Base-by-base conservation (phyloP, 2,113 vertebrate species). In the Phaethon lepturus region DNA sequence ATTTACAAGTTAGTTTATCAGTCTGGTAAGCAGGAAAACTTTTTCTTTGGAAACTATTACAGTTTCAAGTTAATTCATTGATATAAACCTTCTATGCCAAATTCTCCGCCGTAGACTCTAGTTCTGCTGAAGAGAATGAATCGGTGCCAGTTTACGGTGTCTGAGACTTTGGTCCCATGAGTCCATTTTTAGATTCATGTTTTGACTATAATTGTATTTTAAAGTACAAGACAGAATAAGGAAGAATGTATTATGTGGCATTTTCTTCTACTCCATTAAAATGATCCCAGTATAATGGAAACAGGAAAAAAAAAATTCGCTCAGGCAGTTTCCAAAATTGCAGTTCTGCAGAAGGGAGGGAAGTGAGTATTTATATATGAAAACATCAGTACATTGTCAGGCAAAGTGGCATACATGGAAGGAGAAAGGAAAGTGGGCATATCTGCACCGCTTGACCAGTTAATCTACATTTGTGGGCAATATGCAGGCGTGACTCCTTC, bases 161-260 rank as follows among this genome's bases (percentile, higher is more conserved):
- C 52, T 87, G 60, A 94, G 55, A 62, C 58, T 89, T 85, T 67
- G 63, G 68, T 96, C 94, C 88, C 92, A 38, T 24, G 86, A 72
- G 92, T 42, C 68, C 83, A 45, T 91, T 95, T 94, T 93, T 78
- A 95, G 79, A 75, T 74, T 96, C 76, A 86, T 18, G 0, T 93
- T 94, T 93, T 89, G 72, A 87, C 72, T 93, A 18, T 86, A 93
- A 94, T 90, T 90, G 78, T 91, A 47, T 84, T 90, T 94, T 96
- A 86, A 96, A 92, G 73, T 40, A 40, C 63, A 88, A 87, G 77
- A 74, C 19, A 79, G 83, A 89, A 81, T 88, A 85, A 80, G 58
- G 47, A 71, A 71, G 29, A 64, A 90, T 44, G 50, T 22, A 52
- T 88, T 94, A 67, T 66, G 45, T 88, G 90, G 59, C 63, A 88